These are phyloP conservation scores for Sigmodon hispidus DNA, from an alignment of 2,113 vertebrate species.

Conservation along the genomic window DNA sequence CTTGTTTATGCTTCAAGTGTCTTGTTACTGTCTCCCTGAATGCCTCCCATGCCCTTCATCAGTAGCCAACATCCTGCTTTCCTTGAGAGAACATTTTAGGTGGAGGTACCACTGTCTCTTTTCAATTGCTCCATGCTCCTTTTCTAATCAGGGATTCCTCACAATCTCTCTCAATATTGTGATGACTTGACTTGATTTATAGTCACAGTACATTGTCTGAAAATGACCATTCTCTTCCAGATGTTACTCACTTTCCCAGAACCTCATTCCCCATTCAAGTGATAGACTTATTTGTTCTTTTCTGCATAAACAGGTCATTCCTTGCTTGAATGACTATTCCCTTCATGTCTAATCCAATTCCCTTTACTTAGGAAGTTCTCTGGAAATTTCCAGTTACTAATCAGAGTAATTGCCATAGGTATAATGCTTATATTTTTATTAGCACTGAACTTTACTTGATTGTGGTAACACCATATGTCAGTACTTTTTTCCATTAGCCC, in stretches of 20 bases:
- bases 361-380: not conserved
- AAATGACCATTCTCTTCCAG: not conserved
- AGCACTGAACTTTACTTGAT: not conserved
- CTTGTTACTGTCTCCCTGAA: conserved; percentile 52
- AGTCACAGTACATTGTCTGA: not conserved
- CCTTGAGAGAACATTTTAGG: conserved; percentile 50
- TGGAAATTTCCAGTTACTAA: not conserved
- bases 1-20: conserved; percentile 75
- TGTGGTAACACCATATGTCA: not conserved
- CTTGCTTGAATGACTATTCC: not conserved
- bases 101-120: conserved; percentile 57
- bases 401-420: not conserved
- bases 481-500: not conserved
- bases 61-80: conserved; percentile 57
- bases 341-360: not conserved
- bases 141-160: conserved; percentile 68
- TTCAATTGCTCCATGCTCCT: not conserved
- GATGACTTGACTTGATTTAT: conserved; percentile 53
- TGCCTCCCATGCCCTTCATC: conserved; percentile 51
- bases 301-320: not conserved
- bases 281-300: not conserved
- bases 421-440: not conserved
- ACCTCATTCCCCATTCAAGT: not conserved
- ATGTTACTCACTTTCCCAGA: not conserved
- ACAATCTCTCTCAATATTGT: conserved; percentile 31